These are phyloP conservation scores for Anthopleura sola DNA, from an alignment of 64 coral and sea anemone species.

Conservation along the genomic window DNA sequence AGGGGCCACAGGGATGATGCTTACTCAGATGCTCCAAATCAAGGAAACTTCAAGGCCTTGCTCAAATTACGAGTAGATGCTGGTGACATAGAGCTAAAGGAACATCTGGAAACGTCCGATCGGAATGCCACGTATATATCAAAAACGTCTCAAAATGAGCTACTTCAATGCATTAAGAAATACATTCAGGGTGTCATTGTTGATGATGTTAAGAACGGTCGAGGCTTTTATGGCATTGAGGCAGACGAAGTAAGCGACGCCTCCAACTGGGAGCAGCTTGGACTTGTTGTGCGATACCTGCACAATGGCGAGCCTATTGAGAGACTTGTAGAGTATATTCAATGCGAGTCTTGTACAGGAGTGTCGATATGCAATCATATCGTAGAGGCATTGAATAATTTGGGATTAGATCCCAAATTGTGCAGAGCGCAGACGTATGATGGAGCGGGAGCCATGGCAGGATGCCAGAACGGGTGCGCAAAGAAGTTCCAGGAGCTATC, in stretches of 20 bases:
- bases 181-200: conserved; percentile 8
- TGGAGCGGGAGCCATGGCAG: conserved; percentile 22
- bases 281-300: conserved; percentile 52
- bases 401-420: conserved; percentile 34
- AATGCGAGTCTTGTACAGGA: conserved; percentile 39
- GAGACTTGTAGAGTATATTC: conserved; percentile 47
- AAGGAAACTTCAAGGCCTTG: conserved; percentile 56
- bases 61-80: conserved; percentile 39
- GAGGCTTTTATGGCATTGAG: conserved; percentile 55
- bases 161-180: conserved; percentile 43
- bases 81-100: conserved; percentile 38
- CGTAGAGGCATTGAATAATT: conserved; percentile 28
- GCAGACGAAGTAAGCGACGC: conserved; percentile 41
- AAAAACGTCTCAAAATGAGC: conserved; percentile 61
- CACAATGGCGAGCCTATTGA: conserved; percentile 30
- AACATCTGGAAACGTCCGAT: conserved; percentile 52
- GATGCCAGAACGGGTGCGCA: conserved; percentile 54
- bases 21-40: conserved; percentile 13
- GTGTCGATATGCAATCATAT: conserved; percentile 35
- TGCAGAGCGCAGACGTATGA: conserved; percentile 42
- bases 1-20: conserved; percentile 55
- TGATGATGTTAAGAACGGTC: conserved; percentile 25
- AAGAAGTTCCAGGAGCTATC: conserved; percentile 44
- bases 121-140: conserved; percentile 59
- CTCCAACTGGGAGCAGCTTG: conserved; percentile 57